phyloP scores from a whole-genome alignment of 2,113 vertebrate genomes.

The Nicator chloris region DNA sequence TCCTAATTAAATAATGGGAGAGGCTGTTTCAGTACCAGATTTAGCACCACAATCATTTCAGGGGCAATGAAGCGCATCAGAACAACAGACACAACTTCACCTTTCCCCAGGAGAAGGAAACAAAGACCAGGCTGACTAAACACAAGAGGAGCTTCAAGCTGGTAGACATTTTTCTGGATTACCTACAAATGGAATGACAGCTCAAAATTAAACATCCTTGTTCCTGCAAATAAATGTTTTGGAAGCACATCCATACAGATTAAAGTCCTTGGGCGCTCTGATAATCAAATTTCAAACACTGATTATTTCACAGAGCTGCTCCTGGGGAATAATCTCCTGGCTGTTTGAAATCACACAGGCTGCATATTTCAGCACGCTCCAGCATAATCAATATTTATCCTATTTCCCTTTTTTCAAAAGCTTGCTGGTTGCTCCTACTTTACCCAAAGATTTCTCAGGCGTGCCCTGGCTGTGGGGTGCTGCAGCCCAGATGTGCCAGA shows the following conservation, averaged over 20 bases:
- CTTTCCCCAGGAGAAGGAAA: background rate
- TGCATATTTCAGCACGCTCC: background rate
- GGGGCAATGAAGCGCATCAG: background rate
- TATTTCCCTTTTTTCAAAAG: background rate
- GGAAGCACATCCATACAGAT: background rate
- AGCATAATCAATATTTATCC: background rate
- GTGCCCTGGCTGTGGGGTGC: rapidly evolving
- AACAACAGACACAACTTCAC: background rate
- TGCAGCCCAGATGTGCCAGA: background rate
- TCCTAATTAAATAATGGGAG: conserved; percentile 32
- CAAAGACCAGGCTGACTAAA: background rate
- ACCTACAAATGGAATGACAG: background rate
- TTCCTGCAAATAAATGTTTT: background rate
- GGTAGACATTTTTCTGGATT: background rate
- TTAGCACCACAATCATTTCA: background rate
- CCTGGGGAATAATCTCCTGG: background rate
- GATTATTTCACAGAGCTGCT: background rate
- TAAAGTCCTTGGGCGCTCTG: background rate
- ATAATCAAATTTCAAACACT: conserved; percentile 1
- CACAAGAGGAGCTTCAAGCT: background rate
- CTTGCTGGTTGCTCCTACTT: background rate
- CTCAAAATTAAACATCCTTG: conserved; percentile 27
- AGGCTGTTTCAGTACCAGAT: background rate
- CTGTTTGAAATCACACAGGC: background rate
- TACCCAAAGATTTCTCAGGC: background rate